Base-by-base conservation (phyloP, 2,113 vertebrate species). In the Calidris pygmaea region DNA sequence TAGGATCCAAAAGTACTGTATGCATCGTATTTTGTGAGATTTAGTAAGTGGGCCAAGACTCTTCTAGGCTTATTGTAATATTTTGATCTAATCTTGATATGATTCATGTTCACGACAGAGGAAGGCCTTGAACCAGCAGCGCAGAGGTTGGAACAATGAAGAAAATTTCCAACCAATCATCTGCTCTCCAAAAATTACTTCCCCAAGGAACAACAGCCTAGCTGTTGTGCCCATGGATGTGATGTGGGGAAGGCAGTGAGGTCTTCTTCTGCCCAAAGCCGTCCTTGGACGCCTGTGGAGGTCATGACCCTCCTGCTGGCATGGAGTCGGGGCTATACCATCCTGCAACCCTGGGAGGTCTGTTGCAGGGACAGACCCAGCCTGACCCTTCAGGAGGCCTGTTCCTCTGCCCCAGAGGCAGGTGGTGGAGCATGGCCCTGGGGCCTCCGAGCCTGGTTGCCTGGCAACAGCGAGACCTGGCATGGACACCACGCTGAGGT, bases 271-370 rank as follows among this genome's bases (percentile, higher is more conserved):
- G 47, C 32, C 27, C 39, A 8, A 41, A 27, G 39, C 21, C 15
- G 60, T 21, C 10, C 12, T 73, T 6, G 3, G 45, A 10, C 0
- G 7, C 45, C 52, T 17, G 17, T 20, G 14, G 7, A 4, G 4
- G 6, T 45, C 21, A 24, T 0, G 0, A 24, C 35, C n/a, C 47
- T 65, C 29, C 34, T 5, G 2, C 52, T 1, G 2, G 18, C 27
- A 12, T 29, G 26, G 41, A 14, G 17, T 53, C 24, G 9, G 34
- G 41, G 10, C 60, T 55, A 6, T n/a, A 34, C 5, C 10, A 5
- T 13, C 18, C 14, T 1, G 0, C 26, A 23, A 35, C 12, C 23
- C 15, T 32, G 39, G 21, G 34, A 22, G 7, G 37, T 92, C 50
- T 50, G 4, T 9, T 10, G 6, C 3, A 7, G 37, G 14, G 13